phyloP scores from a whole-genome alignment of 2,888 invertebrate genomes.

The Machimus atricapillus region DNA sequence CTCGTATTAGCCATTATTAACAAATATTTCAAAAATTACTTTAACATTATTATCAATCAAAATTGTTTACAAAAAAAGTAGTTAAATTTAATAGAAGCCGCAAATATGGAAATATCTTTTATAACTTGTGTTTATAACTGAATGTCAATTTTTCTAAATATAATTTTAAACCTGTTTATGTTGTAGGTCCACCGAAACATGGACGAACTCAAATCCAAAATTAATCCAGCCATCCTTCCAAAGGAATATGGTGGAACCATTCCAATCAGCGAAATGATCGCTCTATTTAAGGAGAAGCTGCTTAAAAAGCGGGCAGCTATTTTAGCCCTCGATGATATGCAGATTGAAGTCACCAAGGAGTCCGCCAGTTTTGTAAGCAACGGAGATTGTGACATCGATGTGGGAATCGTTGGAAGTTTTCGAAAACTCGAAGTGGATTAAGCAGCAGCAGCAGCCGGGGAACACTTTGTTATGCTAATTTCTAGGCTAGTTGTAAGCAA shows the following conservation, averaged over 20 bases:
- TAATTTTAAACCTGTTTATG: neutral
- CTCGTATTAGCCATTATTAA: too few species aligned
- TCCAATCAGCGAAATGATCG: conserved; percentile 81
- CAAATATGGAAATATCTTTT: too few species aligned
- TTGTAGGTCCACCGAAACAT: conserved; percentile 76
- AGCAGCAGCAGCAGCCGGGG: conserved; percentile 45
- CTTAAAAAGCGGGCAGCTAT: conserved; percentile 71
- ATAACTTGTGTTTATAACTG: neutral
- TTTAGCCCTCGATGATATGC: conserved; percentile 78
- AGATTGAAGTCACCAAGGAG: conserved; percentile 70
- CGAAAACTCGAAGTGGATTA: conserved; percentile 85
- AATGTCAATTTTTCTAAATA: neutral
- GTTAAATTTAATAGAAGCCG: too few species aligned
- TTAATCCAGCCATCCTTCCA: conserved; percentile 79
- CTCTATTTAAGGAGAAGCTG: conserved; percentile 72
- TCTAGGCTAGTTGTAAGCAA: neutral
- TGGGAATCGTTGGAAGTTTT: conserved; percentile 82
- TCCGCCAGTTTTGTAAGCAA: conserved; percentile 65
- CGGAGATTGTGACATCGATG: conserved; percentile 73
- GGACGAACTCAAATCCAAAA: conserved; percentile 74
- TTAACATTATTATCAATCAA: too few species aligned
- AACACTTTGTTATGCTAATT: neutral
- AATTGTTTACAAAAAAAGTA: too few species aligned
- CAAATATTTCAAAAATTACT: too few species aligned
- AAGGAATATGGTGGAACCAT: conserved; percentile 89